Conservation (phyloP, 2,797 vertebrate genomes). For the Graptemys geographica region DNA sequence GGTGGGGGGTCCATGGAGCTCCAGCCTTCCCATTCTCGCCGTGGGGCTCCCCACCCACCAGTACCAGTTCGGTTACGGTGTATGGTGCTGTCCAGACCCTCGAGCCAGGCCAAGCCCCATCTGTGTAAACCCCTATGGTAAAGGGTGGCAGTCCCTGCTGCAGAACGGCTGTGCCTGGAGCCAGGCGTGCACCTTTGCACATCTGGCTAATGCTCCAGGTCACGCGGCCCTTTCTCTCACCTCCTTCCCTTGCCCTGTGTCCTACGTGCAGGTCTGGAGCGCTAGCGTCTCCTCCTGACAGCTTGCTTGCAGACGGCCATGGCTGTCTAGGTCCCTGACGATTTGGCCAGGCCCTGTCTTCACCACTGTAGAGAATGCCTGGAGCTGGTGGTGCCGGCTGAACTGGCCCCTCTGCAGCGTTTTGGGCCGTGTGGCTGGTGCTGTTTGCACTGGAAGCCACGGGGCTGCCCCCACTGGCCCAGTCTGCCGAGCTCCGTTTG, state of each 20-base stretch:
- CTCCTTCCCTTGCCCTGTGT: neutral
- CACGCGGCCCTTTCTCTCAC: too few species aligned
- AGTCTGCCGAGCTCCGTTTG: neutral
- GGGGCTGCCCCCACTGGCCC: neutral
- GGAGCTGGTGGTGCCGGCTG: too few species aligned
- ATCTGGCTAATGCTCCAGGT: too few species aligned
- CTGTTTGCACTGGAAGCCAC: too few species aligned
- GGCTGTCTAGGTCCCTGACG: neutral
- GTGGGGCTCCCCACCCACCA: neutral
- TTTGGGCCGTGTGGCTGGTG: neutral
- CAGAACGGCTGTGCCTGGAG: neutral
- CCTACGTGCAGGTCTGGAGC: neutral
- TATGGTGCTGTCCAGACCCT: neutral
- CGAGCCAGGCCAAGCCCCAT: accelerated
- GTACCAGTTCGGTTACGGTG: accelerated
- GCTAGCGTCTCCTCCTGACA: neutral
- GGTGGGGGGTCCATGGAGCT: neutral
- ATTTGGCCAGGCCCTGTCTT: too few species aligned
- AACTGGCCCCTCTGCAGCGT: too few species aligned
- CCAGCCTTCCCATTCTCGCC: neutral
- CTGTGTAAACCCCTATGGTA: accelerated
- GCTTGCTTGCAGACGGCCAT: accelerated
- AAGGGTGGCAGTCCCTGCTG: accelerated
- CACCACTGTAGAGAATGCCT: neutral
- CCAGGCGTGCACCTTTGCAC: too few species aligned